A percentile compares a stretch with the other conserved stretches of the same genome.
Conservation (phyloP, 1,140 invertebrate genomes). For the Agrilus planipennis region DNA sequence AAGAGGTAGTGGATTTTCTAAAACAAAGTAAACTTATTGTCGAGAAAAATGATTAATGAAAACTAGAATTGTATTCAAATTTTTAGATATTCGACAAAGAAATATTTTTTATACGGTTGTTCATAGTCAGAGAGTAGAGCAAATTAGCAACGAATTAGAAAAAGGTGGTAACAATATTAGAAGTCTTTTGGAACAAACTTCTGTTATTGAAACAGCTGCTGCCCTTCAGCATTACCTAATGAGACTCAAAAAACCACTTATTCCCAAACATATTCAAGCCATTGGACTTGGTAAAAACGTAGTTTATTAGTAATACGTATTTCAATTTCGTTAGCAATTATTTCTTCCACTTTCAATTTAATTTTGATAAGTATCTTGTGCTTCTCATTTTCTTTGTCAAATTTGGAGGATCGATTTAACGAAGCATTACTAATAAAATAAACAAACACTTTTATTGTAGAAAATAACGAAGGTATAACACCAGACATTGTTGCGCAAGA, state of each 20-base stretch:
- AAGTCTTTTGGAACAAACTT: constrained; percentile 20
- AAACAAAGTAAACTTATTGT: constrained; percentile 13
- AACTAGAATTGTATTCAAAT: neutral
- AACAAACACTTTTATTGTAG: constrained; percentile 12
- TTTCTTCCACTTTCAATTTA: too few species aligned
- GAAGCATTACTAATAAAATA: too few species aligned
- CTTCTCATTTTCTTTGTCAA: too few species aligned
- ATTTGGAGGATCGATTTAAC: too few species aligned
- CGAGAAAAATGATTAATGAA: neutral
- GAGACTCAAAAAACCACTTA: constrained; percentile 33
- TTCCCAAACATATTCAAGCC: constrained; percentile 34
- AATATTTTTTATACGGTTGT: constrained; percentile 14
- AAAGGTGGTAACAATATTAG: constrained; percentile 14
- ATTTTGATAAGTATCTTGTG: too few species aligned
- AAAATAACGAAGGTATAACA: constrained; percentile 27
- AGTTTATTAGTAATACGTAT: too few species aligned
- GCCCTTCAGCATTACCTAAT: constrained; percentile 34
- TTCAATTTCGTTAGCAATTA: too few species aligned
- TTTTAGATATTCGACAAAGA: constrained; percentile 14
- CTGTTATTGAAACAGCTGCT: constrained; percentile 25
- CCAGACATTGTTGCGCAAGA: constrained; percentile 35
- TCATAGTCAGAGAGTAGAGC: constrained; percentile 11
- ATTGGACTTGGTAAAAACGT: constrained; percentile 37
- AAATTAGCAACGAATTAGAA: constrained; percentile 14
- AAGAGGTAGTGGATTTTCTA: constrained; percentile 9